Base-by-base conservation (phyloP, 2,888 invertebrate species). In the Pachycephus smyrnensis region DNA sequence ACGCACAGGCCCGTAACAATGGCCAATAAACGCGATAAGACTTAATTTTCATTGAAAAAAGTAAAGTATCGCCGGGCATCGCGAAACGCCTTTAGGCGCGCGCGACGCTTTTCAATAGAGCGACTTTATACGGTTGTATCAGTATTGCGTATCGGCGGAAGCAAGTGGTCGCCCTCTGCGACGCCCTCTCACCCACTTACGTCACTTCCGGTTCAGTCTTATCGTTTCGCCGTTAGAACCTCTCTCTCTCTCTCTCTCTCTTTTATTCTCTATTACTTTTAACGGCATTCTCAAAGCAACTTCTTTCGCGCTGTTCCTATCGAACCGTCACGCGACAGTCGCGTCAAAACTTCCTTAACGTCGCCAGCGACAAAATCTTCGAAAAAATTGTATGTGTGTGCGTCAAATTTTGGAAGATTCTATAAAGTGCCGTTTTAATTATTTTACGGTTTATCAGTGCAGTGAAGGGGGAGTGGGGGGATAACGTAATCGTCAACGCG, bases 1-100 rank as follows among this genome's bases (percentile, higher is more conserved):
- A 11, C 69, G 12, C 11, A 23, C 30, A n/a, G 37, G 12, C 4
- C 1, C 69, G 15, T 40, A 55, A 76, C 80, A 82, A 83, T 80
- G 74, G 79, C 76, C 78, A 78, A 79, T 83, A 81, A 83, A 82
- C 68, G 12, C 80, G 83, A 83, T 81, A 81, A 80, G 78, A 79
- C 80, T 77, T 80, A 76, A 81, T 81, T 82, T 77, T n/a, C 76
- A 78, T 77, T 78, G 36, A 69, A 31, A 23, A 31, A 30, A 69
- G n/a, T n/a, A n/a, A n/a, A 30, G 69, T 9, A n/a, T 32, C 12
- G 69, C 69, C 69, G 69, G 3, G 12, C n/a, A 12, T 31, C 11
- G 32, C 30, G 11, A n/a, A 30, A 12, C 4, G 37, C 37, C 37
- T 40, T 40, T 32, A 69, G 12, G 69, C 32, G 1, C 69, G 69